Percentiles rank a stretch among this genome's conserved stretches.
Conservation (phyloP, 92 coral and sea anemone species). For the Siderastrea radians region DNA sequence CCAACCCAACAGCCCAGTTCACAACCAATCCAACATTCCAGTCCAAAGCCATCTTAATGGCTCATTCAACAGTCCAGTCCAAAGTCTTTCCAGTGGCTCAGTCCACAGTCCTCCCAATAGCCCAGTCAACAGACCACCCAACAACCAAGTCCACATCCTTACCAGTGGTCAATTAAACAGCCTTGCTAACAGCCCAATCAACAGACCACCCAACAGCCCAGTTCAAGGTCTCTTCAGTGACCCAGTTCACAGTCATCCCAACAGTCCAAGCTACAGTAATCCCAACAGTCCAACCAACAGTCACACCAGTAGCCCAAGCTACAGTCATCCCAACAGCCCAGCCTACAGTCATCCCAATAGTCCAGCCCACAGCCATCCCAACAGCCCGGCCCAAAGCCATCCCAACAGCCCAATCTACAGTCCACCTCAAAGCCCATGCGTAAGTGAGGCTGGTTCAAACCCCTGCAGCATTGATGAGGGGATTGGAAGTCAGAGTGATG, state of each 20-base stretch:
- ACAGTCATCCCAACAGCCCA: neutral
- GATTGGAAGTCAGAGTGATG: conserved; percentile 41
- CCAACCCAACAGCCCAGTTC: conserved; percentile 3
- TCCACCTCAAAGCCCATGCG: conserved; percentile 20
- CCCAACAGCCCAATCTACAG: neutral
- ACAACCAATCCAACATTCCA: neutral
- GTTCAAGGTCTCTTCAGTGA: neutral
- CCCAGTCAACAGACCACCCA: neutral
- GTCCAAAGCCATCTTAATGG: neutral
- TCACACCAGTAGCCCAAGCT: neutral
- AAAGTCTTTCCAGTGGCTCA: neutral
- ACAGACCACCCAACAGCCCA: neutral
- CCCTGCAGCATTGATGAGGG: conserved; percentile 31
- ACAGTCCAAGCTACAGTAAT: neutral
- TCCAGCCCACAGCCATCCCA: neutral
- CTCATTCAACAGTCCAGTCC: neutral
- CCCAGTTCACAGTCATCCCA: neutral
- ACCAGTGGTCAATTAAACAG: neutral
- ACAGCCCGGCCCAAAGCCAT: neutral
- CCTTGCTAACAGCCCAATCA: neutral
- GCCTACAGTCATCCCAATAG: neutral
- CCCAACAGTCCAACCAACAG: neutral
- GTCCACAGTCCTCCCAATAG: neutral
- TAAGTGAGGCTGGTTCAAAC: conserved; percentile 35
- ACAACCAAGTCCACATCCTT: neutral